Base-by-base conservation (phyloP, 64 coral and sea anemone species). In the Porites lutea region DNA sequence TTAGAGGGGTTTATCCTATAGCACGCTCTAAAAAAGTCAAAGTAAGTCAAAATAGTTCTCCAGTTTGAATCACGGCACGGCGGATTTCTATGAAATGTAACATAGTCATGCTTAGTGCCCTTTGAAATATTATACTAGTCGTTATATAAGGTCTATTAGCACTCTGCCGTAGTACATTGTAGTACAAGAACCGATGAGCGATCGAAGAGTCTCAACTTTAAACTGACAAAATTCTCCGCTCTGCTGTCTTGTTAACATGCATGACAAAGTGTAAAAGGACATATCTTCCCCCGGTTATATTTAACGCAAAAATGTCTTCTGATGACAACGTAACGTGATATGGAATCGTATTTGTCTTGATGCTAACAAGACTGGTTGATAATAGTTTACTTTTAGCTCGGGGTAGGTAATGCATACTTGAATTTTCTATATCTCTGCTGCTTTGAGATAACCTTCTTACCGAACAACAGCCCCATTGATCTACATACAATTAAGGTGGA, bases 221-320 rank as follows among this genome's bases (percentile, higher is more conserved):
- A 51, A 18, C 47, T 52, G 81, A 65, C 48, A 84, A 84, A 52
- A 84, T 65, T 68, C 69, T 37, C 27, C 44, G 20, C 69, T 84
- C 69, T 48, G 48, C 16, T 67, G 46, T 47, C 81, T 84, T 69
- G 81, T 84, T 84, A 84, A 61, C 81, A 63, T 23, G 63, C 46
- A 65, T 64, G n/a, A 48, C 63, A 52, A 18, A 2, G 64, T 62
- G 47, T 23, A 61, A 16, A 43, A 57, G 62, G 60, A 15, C 46
- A 62, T 83, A 14, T 46, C 79, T 83, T 83, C 16, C 8, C 79
- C 4, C 48, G 9, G 78, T 81, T 81, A 43, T 57, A 57, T 19
- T 48, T 44, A 48, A 83, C 78, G 48, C 46, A 68, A 63, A 84
- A 84, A 84, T 84, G 69, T 84, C 46, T 84, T 60, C 62, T 65